Evolutionary conservation across 2,888 invertebrate genomes (phyloP), one percentile per base, ranked within the genome.

Genomic region (Barypeithes pellucidus): DNA sequence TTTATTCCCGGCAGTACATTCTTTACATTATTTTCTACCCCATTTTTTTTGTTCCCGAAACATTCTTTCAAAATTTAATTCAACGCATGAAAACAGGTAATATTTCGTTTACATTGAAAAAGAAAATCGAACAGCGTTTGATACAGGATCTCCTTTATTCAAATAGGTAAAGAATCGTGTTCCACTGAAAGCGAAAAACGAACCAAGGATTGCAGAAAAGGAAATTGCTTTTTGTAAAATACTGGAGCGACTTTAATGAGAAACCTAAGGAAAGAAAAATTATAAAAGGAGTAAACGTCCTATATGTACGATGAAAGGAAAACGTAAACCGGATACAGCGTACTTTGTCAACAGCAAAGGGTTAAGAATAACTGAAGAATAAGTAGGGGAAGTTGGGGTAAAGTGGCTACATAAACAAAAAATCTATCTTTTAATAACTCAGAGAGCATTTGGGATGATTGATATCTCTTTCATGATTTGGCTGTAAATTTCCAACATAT

Each of bases 41-140:
- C 9, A 47, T 50, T 50, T 50, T 50, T 50, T 50, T 50, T 43
- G 43, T 24, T 20, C 47, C 1, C 18, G 20, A 50, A 50, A 50
- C 50, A 50, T 50, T 50, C 22, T n/a, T 50, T 22, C n/a, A 22
- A 22, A 50, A 24, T 50, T 50, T 50, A 50, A 50, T 50, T 50
- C 50, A n/a, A 50, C 50, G 50, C 50, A 50, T 50, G n/a, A 50
- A 50, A 50, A 50, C 50, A 24, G 50, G 24, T 50, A 50, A 50
- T 50, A 50, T 50, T 50, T 50, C 50, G 50, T 50, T 50, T 50
- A 50, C 50, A 50, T 50, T 50, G 24, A 50, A 50, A 47, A 50
- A 50, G 50, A 50, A 50, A 50, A 50, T 50, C 50, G 50, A 50
- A 50, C 50, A 50, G 22, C 24, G 50, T 50, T 24, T 50, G 50